These are phyloP conservation scores for Drosophila incognita DNA, from an alignment of 2,888 invertebrate species.

Conservation along the genomic window DNA sequence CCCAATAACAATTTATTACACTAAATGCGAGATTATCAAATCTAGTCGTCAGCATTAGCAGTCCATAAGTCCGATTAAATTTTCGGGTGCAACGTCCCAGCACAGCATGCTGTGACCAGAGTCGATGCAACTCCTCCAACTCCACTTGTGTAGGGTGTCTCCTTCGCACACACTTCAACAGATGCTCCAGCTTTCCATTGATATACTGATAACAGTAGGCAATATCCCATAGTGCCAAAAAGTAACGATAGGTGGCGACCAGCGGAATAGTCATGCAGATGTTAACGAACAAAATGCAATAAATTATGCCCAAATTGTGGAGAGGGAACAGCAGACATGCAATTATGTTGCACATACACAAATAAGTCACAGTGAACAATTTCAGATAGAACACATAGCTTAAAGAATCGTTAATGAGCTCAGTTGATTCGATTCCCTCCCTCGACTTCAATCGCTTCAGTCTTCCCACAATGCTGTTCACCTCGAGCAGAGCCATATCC, in stretches of 20 bases:
- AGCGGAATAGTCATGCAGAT: slow-evolving; percentile 34
- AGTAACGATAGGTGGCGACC: slow-evolving; percentile 50
- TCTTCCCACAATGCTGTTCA: not conserved
- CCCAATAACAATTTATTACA: slow-evolving; percentile 44
- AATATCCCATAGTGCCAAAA: slow-evolving; percentile 56
- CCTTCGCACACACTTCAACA: not conserved
- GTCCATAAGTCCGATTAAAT: slow-evolving; percentile 34
- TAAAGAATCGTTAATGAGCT: not conserved
- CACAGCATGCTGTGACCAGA: slow-evolving; percentile 50
- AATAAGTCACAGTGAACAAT: not conserved
- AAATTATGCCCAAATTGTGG: not conserved
- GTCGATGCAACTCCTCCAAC: slow-evolving; percentile 23
- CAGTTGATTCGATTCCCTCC: not conserved
- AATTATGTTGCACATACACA: not conserved
- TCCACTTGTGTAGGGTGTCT: not conserved
- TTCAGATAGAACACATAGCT: not conserved
- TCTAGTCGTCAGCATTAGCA: slow-evolving; percentile 45
- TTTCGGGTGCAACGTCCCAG: slow-evolving; percentile 22
- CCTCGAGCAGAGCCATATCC: not conserved
- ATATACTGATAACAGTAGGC: slow-evolving; percentile 40
- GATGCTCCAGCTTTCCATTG: slow-evolving; percentile 28
- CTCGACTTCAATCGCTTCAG: not conserved
- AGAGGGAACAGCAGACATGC: not conserved
- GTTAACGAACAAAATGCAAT: slow-evolving; percentile 1
- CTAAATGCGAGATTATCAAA: slow-evolving; percentile 37